Evolutionary conservation across 92 coral and sea anemone species (phyloP).

Genomic region (Zoanthus gigantus): DNA sequence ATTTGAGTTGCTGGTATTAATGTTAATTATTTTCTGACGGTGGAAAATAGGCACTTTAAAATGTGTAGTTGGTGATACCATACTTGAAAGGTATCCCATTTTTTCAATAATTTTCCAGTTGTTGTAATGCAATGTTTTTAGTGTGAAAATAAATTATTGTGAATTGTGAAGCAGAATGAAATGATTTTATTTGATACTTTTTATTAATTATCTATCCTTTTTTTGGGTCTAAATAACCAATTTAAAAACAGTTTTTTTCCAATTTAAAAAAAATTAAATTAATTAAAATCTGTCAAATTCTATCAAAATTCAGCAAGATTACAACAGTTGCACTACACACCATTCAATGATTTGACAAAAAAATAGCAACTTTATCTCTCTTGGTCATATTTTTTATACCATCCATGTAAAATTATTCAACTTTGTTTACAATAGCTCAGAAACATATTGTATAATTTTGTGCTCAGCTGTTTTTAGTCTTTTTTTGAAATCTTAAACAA

Average conservation of each 20-base stretch:
- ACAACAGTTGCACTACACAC: not conserved
- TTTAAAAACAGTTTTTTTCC: not conserved
- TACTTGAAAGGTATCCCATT: not conserved
- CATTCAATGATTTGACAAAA: not conserved
- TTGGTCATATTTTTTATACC: slow-evolving; percentile 22
- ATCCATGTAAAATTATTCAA: slow-evolving; percentile 22
- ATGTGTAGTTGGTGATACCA: not conserved
- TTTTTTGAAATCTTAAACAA: slow-evolving; percentile 24
- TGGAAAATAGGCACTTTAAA: not conserved
- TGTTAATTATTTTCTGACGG: not conserved
- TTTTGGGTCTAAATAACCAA: too few relatives aligned
- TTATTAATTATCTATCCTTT: too few relatives aligned
- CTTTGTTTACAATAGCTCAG: slow-evolving; percentile 29
- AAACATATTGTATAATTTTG: slow-evolving; percentile 24
- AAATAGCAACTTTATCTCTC: not conserved
- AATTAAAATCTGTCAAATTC: slow-evolving; percentile 6
- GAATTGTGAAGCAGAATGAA: too few relatives aligned
- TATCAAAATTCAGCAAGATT: not conserved
- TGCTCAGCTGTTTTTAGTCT: slow-evolving; percentile 25
- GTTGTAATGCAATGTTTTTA: too few relatives aligned
- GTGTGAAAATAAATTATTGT: too few relatives aligned
- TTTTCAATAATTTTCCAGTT: not conserved
- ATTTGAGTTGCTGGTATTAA: slow-evolving; percentile 2
- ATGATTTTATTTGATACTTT: too few relatives aligned
- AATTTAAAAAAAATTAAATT: not conserved